Evolutionary conservation across 1,140 invertebrate genomes (phyloP), one percentile per base, ranked within the genome.

Genomic region (Ditylenchus dipsaci): DNA sequence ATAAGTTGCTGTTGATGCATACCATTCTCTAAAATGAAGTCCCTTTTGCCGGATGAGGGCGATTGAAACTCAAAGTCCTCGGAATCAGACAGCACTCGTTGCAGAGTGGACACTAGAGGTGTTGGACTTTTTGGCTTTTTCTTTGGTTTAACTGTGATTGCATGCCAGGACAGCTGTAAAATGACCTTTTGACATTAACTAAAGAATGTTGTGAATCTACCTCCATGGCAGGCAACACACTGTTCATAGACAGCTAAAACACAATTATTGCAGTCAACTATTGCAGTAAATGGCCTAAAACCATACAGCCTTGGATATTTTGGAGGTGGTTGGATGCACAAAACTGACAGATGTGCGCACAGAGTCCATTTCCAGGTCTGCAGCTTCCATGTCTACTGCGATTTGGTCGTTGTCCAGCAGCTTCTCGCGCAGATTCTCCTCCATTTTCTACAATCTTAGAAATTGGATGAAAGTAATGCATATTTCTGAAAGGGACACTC

Each of bases 241-340:
- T 71, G 23, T 43, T 74, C 56, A 57, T 58, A 9, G 69, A 71
- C 15, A 71, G 5, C 69, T 71, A 8, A 33, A 73, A 30, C 62
- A 30, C 42, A 33, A 23, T 21, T 1, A 7, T 8, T 19, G 19
- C 11, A 27, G n/a, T 3, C 66, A 3, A 19, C n/a, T 7, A 29
- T 21, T 64, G 3, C 3, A 43, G 19, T 19, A 45, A 21, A 17
- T 47, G 3, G n/a, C 15, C n/a, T 5, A 33, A n/a, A n/a, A n/a
- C n/a, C 29, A 59, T 65, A 65, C 26, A 58, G 42, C 27, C 42
- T 65, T 65, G 8, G 26, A 58, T 15, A 42, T 5, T 61, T 66
- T 67, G n/a, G 53, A 23, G 19, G 56, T 17, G 17, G 19, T 38
- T 19, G 65, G 53, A 27, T 68, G 53, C 15, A 65, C 53, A 61